Evolutionary conservation across 1,140 invertebrate genomes (phyloP), one percentile per base, ranked within the genome.

Genomic region (Oedothorax gibbosus): DNA sequence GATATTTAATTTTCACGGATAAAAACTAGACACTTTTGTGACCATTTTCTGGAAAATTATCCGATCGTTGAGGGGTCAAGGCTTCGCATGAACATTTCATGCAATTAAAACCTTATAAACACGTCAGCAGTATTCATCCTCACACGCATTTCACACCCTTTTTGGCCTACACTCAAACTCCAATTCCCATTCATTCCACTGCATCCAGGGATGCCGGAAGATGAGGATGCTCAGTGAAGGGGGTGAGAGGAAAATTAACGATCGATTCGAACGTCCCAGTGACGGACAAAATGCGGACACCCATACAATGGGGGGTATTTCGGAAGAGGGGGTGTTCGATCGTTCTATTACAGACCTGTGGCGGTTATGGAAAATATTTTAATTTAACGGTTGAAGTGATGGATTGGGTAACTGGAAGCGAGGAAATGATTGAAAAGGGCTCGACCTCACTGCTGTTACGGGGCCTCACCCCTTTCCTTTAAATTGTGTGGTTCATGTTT

Each of bases 311-410:
- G 54, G 65, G 14, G 2, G 21, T 64, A 35, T 11, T 51, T 20
- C 56, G 51, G 65, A 64, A 20, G 60, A 14, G 49, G 21, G 71
- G 21, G 49, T 54, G 77, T 49, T 57, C 66, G 50, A 69, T 82
- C 65, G 57, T 82, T 68, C 68, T 18, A n/a, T n/a, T 54, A 57
- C 50, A 20, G 57, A 20, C 80, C 11, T 82, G 80, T 66, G 81
- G 69, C 49, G 72, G 71, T 73, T 71, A 76, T 84, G 72, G 72
- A 76, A 75, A 84, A 56, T 76, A 66, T 84, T 84, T 84, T 84
- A 84, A 84, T 84, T 84, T 84, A 84, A 84, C 81, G 81, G 71
- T 66, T 75, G 57, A 57, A 49, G 60, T 84, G 81, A 84, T 84
- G 71, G 81, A 84, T 84, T 51, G 62, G 81, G 15, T 65, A 66